Evolutionary conservation across 2,888 invertebrate genomes (phyloP), one percentile per base, ranked within the genome.

Genomic region (Coremacera marginata): DNA sequence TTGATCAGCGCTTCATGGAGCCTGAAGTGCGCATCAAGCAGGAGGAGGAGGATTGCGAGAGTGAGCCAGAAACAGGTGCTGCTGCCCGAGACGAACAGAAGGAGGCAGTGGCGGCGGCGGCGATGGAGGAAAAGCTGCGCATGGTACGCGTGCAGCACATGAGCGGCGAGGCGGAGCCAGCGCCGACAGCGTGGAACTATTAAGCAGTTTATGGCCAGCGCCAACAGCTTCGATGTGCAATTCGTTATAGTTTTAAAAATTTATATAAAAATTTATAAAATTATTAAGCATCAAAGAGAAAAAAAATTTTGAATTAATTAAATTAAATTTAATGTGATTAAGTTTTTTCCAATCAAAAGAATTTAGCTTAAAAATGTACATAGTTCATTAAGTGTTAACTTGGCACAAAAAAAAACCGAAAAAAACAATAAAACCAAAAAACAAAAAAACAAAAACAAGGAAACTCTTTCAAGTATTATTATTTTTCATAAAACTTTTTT

Each of bases 1-100:
- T 87, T 22, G 88, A 88, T 49, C 88, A 88, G 77, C 82, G 87
- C 16, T 86, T 86, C 77, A 86, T 88, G 86, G 88, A 88, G 80
- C 88, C 88, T 1, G 88, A 88, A 78, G 88, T 88, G 76, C 85
- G 83, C 78, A 88, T 88, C 77, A 88, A 88, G 65, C 89, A 88
- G 80, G 87, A 87, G 80, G 88, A 88, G 77, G 87, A 88, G 71
- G 89, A 88, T 51, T 88, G 87, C 31, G 84, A 84, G 79, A 84
- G 81, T 79, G 87, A 85, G 51, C 81, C 79, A 8, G 83, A 81
- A 55, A 55, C 70, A 44, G 27, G 51, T 11, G 55, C 31, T 7
- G 22, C 34, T 3, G 63, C 65, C 3, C n/a, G n/a, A 5, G 37
- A 25, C 19, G 74, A 77, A 62, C 68, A 71, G 57, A 19, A 79